Evolutionary conservation across 2,113 vertebrate species (phyloP), one percentile per base, ranked within the genome.

Genomic region (Athene noctua): DNA sequence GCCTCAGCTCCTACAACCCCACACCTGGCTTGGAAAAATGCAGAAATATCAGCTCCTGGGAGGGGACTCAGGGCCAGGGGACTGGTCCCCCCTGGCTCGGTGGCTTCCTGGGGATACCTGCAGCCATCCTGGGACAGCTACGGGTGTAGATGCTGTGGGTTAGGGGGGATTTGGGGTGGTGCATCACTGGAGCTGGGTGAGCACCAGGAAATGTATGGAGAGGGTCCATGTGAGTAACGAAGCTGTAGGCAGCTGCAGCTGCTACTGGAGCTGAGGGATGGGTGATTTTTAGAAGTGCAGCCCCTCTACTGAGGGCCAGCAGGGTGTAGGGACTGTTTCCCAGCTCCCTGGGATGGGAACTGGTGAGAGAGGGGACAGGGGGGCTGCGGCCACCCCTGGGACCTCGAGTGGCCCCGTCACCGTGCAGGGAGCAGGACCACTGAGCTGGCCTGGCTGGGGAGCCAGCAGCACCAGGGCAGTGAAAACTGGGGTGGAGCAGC

Each of bases 91-190:
- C 0, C 18, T n/a, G 67, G 42, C 7, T 42, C 1, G 2, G 66
- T 1, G 9, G 74, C 38, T 27, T 27, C 3, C 1, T 40, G 49
- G 52, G 52, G 19, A 29, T 11, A n/a, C 27, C 29, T 47, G 55
- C 27, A 40, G 55, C 55, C 67, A 8, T 8, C 25, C 66, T 15
- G 40, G 52, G 10, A 10, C 12, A 10, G 4, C 47, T 20, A 4
- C 0, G 7, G 59, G 2, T 30, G 20, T 0, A 16, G 30, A 32
- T 7, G 29, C 40, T 27, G 25, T 0, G 4, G 22, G 8, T 58
- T 18, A 49, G 26, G 52, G 36, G 40, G 9, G 1, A 18, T n/a
- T 15, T 3, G 5, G 75, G 78, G 29, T 14, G 20, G 7, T 22
- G 13, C n/a, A 6, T 30, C 5, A 0, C 26, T 29, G 70, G 40